Percentiles rank a stretch among this genome's conserved stretches.
Evolutionary conservation across 1,140 invertebrate species (phyloP).

Genomic region (Apolygus lucorum): DNA sequence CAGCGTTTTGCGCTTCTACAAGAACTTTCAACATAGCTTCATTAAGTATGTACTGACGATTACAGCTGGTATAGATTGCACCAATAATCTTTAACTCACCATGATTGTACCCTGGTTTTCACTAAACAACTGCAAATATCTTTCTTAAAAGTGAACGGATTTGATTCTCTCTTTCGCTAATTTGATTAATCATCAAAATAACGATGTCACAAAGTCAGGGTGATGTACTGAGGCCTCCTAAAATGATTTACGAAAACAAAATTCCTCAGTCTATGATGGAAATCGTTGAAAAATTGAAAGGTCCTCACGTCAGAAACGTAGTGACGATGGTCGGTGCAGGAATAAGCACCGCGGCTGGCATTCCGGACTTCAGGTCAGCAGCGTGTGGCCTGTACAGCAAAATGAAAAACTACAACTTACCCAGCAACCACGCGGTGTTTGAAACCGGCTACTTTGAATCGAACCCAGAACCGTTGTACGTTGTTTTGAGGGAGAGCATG

Average conservation of each 20-base stretch:
- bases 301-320: slow-evolving; percentile 55
- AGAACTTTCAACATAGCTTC: too few relatives aligned
- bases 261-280: neutral
- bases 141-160: too few relatives aligned
- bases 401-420: slow-evolving; percentile 68
- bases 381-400: slow-evolving; percentile 88
- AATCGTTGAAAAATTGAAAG: neutral
- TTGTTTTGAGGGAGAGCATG: slow-evolving; percentile 71
- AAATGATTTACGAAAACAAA: neutral
- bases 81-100: too few relatives aligned
- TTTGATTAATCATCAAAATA: too few relatives aligned
- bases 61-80: too few relatives aligned
- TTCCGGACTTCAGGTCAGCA: slow-evolving; percentile 88
- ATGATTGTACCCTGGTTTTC: too few relatives aligned
- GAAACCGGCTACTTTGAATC: slow-evolving; percentile 71
- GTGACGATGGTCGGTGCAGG: slow-evolving; percentile 90
- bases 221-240: too few relatives aligned
- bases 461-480: slow-evolving; percentile 78
- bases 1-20: too few relatives aligned
- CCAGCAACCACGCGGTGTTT: slow-evolving; percentile 88
- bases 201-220: too few relatives aligned
- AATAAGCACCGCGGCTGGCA: slow-evolving; percentile 74
- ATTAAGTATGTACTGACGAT: too few relatives aligned
- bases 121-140: too few relatives aligned
- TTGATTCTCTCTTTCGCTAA: too few relatives aligned